Conservation (phyloP, 2,797 vertebrate species). For the Gobionotothen gibberifrons region DNA sequence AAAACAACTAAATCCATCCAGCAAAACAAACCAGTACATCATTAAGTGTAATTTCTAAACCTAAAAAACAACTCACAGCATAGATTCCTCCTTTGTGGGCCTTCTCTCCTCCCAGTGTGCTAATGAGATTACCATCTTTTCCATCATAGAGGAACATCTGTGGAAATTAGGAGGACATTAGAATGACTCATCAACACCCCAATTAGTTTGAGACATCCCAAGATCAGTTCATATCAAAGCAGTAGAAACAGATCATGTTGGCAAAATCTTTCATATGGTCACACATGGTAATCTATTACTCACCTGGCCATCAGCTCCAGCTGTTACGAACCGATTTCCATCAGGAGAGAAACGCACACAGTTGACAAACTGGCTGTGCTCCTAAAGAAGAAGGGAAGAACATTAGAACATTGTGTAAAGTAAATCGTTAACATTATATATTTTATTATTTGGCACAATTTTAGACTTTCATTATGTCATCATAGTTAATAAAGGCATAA, state of each 20-base stretch:
- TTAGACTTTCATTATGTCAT: not conserved
- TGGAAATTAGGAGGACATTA: constrained; percentile 8
- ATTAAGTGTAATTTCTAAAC: too few relatives aligned
- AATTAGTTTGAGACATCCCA: not conserved
- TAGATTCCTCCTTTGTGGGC: constrained; percentile 96
- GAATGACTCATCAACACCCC: too few relatives aligned
- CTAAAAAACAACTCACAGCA: constrained; percentile 86
- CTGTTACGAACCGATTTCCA: constrained; percentile 89
- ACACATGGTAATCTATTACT: constrained; percentile 16
- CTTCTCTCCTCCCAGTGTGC: constrained; percentile 88
- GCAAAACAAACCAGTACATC: not conserved
- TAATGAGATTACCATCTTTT: constrained; percentile 85
- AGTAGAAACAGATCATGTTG: not conserved
- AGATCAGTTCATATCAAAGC: not conserved
- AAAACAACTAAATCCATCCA: constrained; percentile 10
- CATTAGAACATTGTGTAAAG: not conserved
- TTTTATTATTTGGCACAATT: not conserved
- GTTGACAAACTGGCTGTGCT: constrained; percentile 94
- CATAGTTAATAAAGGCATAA: not conserved
- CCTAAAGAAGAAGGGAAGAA: constrained; percentile 70
- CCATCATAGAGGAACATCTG: constrained; percentile 94
- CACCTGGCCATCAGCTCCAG: constrained; percentile 93
- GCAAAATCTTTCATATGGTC: not conserved
- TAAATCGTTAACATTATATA: not conserved
- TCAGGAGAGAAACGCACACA: constrained; percentile 95